Evolutionary conservation across 2,797 vertebrate species (phyloP).

Genomic region (Chloroceryle inda): DNA sequence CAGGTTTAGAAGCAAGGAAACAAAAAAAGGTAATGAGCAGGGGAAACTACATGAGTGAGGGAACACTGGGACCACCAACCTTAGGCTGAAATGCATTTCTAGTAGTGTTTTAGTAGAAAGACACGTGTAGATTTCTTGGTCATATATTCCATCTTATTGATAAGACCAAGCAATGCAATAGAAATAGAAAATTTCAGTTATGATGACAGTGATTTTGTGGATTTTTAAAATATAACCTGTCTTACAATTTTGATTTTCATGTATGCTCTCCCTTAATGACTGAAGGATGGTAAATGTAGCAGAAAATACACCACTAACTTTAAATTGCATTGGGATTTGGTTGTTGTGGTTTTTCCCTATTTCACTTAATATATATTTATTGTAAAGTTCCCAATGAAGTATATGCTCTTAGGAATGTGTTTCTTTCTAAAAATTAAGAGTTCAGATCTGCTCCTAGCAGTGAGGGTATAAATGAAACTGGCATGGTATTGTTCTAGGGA

Average conservation of each 20-base stretch:
- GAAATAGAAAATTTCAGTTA: neutral
- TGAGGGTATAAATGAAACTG: neutral
- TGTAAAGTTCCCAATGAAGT: neutral
- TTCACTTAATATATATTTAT: neutral
- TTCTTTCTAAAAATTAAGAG: neutral
- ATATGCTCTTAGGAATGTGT: neutral
- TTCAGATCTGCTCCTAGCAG: neutral
- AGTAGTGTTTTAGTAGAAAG: neutral
- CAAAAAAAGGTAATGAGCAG: neutral
- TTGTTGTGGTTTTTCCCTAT: neutral
- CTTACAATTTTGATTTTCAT: neutral
- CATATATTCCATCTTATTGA: neutral
- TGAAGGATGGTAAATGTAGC: neutral
- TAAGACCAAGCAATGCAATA: neutral
- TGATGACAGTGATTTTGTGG: neutral
- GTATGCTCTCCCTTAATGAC: neutral
- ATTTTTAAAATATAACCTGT: neutral
- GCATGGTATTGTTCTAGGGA: neutral
- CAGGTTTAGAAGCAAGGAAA: neutral
- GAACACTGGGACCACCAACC: neutral
- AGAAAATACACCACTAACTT: neutral
- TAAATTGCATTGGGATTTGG: neutral
- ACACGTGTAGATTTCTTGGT: neutral
- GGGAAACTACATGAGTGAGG: neutral
- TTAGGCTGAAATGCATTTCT: neutral